Evolutionary conservation across 35 echinoderm and acorn worm genomes (phyloP).

Genomic region (Heliocidaris tuberculata): DNA sequence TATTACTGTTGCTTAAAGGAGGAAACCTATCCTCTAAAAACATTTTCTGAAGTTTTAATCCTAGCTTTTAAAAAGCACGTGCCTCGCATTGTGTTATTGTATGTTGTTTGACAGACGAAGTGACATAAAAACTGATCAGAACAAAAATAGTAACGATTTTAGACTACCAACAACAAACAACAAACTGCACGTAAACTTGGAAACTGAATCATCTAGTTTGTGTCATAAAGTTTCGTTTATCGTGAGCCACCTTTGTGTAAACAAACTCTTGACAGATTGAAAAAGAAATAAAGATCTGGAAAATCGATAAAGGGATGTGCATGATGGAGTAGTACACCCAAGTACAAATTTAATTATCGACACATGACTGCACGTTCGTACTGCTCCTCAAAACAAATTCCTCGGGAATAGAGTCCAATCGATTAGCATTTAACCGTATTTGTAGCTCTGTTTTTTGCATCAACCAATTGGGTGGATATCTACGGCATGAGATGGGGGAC

Average conservation of each 20-base stretch:
- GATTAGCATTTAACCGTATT: neutral
- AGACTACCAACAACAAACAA: no score
- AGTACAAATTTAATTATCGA: slow-evolving; percentile 6
- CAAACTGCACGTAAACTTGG: no score
- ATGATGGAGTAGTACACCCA: neutral
- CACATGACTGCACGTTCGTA: neutral
- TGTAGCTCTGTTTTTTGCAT: neutral
- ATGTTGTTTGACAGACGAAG: no score
- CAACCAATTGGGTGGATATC: neutral
- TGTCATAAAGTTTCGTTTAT: no score
- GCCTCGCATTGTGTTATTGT: no score
- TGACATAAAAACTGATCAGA: no score
- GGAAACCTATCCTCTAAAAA: no score
- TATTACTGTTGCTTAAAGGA: no score
- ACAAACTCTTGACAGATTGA: neutral
- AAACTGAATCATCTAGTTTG: no score
- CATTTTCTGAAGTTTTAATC: no score
- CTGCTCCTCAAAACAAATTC: neutral
- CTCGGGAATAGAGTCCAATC: neutral
- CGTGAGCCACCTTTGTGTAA: neutral
- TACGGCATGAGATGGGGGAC: neutral
- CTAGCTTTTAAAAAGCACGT: no score
- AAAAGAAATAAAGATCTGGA: neutral
- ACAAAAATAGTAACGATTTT: no score
- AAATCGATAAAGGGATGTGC: neutral